phyloP scores from a whole-genome alignment of 2,113 vertebrate genomes.

The Microcebus lehilahytsara region DNA sequence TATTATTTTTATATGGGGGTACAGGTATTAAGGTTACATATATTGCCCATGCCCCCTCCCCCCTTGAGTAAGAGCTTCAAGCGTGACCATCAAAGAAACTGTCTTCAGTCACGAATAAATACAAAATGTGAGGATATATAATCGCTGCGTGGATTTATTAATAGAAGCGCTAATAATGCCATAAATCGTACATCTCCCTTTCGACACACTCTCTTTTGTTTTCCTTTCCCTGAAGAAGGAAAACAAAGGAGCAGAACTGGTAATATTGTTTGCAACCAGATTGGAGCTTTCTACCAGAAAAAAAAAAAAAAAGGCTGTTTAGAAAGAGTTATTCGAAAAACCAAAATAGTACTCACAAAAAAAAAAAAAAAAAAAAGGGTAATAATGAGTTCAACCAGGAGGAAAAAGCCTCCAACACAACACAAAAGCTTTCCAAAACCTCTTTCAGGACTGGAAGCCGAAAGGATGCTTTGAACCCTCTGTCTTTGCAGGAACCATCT shows the following conservation, averaged over 20 bases:
- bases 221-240: slow-evolving; percentile 80
- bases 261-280: slow-evolving; percentile 83
- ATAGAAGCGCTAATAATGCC: slow-evolving; percentile 79
- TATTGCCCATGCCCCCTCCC: too few species aligned
- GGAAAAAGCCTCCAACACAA: slow-evolving; percentile 30
- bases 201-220: slow-evolving; percentile 81
- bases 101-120: slow-evolving; percentile 68
- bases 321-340: slow-evolving; percentile 80
- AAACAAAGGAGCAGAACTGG: slow-evolving; percentile 80
- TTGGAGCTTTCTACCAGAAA: slow-evolving; percentile 84
- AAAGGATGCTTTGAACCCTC: slow-evolving; percentile 44
- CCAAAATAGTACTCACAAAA: slow-evolving; percentile 64
- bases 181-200: slow-evolving; percentile 76
- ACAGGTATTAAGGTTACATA: too few species aligned
- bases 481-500: slow-evolving; percentile 69
- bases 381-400: slow-evolving; percentile 81
- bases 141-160: slow-evolving; percentile 81
- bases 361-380: background rate
- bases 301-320: slow-evolving; percentile 77
- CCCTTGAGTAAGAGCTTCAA: too few species aligned
- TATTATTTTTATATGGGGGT: too few species aligned
- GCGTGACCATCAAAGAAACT: slow-evolving; percentile 52
- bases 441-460: slow-evolving; percentile 9
- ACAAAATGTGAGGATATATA: slow-evolving; percentile 77
- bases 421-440: slow-evolving; percentile 57